Base-by-base conservation (phyloP, 2,113 vertebrate genomes). In the Delphinapterus leucas region DNA sequence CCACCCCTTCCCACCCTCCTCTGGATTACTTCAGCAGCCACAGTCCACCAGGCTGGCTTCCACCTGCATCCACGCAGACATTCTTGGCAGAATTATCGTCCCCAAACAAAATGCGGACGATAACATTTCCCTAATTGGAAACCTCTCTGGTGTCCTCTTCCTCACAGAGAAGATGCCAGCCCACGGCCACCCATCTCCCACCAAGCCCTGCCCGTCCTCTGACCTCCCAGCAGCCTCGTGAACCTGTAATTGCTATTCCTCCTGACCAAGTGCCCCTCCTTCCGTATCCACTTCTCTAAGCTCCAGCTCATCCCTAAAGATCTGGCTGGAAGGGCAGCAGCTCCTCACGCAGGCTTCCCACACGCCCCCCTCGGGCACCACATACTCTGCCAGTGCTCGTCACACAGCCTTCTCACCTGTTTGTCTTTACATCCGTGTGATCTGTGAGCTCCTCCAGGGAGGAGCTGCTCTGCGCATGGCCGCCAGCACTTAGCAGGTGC, bases 181-280 rank as follows among this genome's bases (percentile, higher is more conserved):
- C 49, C 20, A 2, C 0, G 18, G 53, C 15, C 4, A 0, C 2
- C 13, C n/a, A 0, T 6, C n/a, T 25, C 12, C 2, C 12, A 15
- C 8, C 60, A 33, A 23, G 31, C 11, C 53, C 11, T 13, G 41
- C 28, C 12, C 8, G 3, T 36, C 38, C 55, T 33, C 25, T 3
- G 28, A 74, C n/a, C 31, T 65, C 38, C 47, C 10, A 18, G 70
- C 33, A 21, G 60, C n/a, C 49, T 33, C 1, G 18, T 3, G 71
- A n/a, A 18, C 60, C 0, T 5, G 8, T 1, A 4, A 5, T 6
- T 0, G 1, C 26, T 2, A 0, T 7, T 33, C 67, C 36, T 73
- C 20, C 58, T 7, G 36, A 36, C 33, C 23, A 82, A 26, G 49
- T 1, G 53, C 12, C 53, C 26, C 33, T 38, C 20, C 41, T 28